Conservation (phyloP, 2,888 invertebrate genomes). For the Pachycephus smyrnensis region DNA sequence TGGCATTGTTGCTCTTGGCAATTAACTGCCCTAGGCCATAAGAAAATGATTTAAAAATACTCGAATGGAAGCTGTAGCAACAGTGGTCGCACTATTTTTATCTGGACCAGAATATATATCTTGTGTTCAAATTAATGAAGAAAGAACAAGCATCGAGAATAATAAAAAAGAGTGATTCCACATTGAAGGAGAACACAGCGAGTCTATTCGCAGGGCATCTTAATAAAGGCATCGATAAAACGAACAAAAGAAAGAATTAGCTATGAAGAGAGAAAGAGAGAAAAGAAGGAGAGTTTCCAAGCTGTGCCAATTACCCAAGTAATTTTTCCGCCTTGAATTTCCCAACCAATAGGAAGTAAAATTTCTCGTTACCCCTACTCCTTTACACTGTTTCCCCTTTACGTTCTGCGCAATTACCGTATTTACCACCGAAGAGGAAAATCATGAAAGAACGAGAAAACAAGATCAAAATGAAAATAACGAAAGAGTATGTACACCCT, state of each 20-base stretch:
- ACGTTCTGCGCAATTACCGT: neutral
- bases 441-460: neutral
- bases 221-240: neutral
- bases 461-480: neutral
- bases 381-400: neutral
- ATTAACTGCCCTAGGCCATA: neutral
- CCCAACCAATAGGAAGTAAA: neutral
- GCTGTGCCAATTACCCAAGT: neutral
- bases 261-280: neutral
- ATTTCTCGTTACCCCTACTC: neutral
- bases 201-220: neutral
- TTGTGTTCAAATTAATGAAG: neutral
- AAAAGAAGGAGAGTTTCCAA: neutral
- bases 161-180: neutral
- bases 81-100: neutral
- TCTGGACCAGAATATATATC: neutral
- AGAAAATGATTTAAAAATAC: neutral
- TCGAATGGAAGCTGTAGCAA: neutral
- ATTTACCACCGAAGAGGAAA: neutral
- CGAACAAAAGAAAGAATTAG: neutral
- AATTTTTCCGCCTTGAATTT: neutral
- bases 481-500: neutral
- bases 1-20: slow-evolving; percentile 8
- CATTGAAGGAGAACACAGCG: neutral
- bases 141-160: neutral